Base-by-base conservation (phyloP, 2,888 invertebrate genomes). In the Pegoplata infirma region DNA sequence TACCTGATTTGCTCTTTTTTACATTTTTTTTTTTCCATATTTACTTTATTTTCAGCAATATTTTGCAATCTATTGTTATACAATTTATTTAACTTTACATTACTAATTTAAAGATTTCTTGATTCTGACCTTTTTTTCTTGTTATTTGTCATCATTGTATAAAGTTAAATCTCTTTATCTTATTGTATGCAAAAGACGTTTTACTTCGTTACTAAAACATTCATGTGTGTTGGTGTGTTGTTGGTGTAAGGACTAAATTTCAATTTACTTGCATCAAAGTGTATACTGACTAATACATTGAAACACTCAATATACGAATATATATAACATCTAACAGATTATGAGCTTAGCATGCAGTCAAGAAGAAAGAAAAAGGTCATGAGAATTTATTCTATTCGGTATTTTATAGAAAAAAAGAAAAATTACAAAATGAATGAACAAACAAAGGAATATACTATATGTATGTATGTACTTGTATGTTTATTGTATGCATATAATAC, bases 281-380 rank as follows among this genome's bases (percentile, higher is more conserved):
- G 8, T 12, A 32, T 10, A 32, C n/a, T n/a, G n/a, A n/a, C n/a
- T n/a, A n/a, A n/a, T n/a, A n/a, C n/a, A n/a, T n/a, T n/a, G n/a
- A n/a, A n/a, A n/a, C n/a, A n/a, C n/a, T n/a, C n/a, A n/a, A n/a
- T n/a, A n/a, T n/a, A 66, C 23, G 25, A 14, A 51, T 36, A 21
- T 58, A 63, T 63, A 61, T 47, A 63, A 68, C 49, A 75, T 75
- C 63, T 28, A 44, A 28, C 47, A 79, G 79, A 79, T 79, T 75
- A 75, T 75, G 72, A 67, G 79, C 75, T 72, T 46, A 58, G 66
- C 56, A 63, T 79, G 79, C 66, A 79, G 59, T 75, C 74, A 67
- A 71, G 61, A 71, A 67, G 56, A 75, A 71, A 69, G 64, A 67
- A 75, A 66, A 72, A 79, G 79, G 79, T 79, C 79, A 79, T 79